A percentile compares a stretch with the other conserved stretches of the same genome.
Evolutionary conservation across 2,797 vertebrate genomes (phyloP).

Genomic region (Ibycter americanus): DNA sequence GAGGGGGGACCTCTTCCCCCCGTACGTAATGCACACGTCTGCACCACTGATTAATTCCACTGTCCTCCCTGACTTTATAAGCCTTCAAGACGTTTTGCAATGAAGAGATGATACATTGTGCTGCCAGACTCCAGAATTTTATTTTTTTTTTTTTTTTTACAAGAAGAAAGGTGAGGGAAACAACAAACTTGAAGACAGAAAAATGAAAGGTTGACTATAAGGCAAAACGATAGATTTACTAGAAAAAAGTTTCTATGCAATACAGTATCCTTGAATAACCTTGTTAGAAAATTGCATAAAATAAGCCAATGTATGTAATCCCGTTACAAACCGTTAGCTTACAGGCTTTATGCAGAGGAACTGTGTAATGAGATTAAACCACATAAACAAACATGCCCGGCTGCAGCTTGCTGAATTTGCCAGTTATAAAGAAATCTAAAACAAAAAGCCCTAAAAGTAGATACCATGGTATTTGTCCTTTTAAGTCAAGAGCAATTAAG

Average conservation of each 20-base stretch:
- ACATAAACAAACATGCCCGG: constrained; percentile 25
- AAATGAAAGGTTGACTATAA: not conserved
- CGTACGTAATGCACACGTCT: not conserved
- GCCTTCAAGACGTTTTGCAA: not conserved
- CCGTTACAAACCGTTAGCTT: constrained; percentile 56
- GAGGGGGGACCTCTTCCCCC: not conserved
- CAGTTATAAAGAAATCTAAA: not conserved
- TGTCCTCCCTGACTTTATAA: constrained; percentile 39
- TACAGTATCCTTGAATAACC: constrained; percentile 67
- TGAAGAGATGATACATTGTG: not conserved
- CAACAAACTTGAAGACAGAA: not conserved
- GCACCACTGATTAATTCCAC: constrained; percentile 17
- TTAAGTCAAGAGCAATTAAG: constrained; percentile 21
- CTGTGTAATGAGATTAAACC: constrained; percentile 70
- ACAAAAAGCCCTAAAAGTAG: constrained; percentile 26
- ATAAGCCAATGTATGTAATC: constrained; percentile 62
- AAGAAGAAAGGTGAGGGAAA: not conserved
- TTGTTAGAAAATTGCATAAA: constrained; percentile 48
- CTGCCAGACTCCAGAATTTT: not conserved
- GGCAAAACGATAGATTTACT: not conserved
- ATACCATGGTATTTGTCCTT: not conserved
- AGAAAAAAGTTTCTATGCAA: not conserved
- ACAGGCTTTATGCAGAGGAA: constrained; percentile 49
- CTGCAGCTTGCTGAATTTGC: not conserved
- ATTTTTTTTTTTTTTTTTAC: not conserved